phyloP scores from a whole-genome alignment of 2,113 vertebrate species.

The Anolis carolinensis region DNA sequence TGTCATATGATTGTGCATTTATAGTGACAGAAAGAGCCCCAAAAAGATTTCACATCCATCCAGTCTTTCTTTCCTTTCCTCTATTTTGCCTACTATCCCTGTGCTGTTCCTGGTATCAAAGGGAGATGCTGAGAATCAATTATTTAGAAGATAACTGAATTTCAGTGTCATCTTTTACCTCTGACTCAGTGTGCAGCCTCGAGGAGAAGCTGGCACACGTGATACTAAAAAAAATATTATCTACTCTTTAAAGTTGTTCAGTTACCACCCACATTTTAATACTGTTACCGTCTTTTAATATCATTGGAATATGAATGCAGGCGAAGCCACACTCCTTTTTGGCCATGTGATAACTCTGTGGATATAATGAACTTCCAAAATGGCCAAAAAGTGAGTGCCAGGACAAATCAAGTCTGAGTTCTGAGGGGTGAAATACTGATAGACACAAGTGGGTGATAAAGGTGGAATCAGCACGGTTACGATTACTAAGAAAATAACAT shows the following conservation, averaged over 20 bases:
- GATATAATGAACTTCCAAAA: too few relatives aligned
- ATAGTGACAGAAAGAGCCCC: constrained; percentile 38
- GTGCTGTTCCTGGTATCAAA: constrained; percentile 45
- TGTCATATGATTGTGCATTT: constrained; percentile 8
- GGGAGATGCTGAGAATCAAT: constrained; percentile 44
- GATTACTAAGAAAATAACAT: too few relatives aligned
- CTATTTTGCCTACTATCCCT: constrained; percentile 30
- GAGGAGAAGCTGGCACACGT: background rate
- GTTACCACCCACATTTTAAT: background rate
- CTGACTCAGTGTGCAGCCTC: background rate
- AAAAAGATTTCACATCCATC: constrained; percentile 40
- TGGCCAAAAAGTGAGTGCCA: too few relatives aligned
- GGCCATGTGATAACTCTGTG: too few relatives aligned
- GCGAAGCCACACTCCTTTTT: too few relatives aligned
- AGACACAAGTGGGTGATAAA: too few relatives aligned
- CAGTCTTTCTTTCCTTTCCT: constrained; percentile 53
- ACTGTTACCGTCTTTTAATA: background rate
- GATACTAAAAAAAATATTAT: background rate
- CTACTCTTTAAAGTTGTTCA: background rate
- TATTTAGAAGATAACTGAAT: constrained; percentile 45
- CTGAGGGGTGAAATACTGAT: too few relatives aligned
- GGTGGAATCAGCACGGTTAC: too few relatives aligned
- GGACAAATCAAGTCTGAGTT: too few relatives aligned
- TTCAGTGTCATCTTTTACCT: constrained; percentile 39
- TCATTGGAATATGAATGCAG: too few relatives aligned